Evolutionary conservation across 2,888 invertebrate species (phyloP).

Genomic region (Dynastes tityus): DNA sequence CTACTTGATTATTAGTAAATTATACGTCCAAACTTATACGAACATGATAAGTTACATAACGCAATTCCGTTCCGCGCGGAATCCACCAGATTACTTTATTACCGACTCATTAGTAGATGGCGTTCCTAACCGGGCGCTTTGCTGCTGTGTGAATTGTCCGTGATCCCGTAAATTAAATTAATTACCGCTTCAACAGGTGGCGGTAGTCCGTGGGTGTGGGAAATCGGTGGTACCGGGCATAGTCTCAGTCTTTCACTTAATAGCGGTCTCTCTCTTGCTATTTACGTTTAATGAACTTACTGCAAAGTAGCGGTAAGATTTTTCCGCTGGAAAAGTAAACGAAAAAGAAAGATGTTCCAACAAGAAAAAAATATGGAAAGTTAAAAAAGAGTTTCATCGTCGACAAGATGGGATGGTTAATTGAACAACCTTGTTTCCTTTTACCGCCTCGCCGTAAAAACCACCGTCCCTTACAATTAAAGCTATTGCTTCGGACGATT

Average conservation of each 20-base stretch:
- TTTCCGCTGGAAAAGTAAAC: constrained; percentile 40
- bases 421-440: constrained; percentile 65
- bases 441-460: constrained; percentile 55
- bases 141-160: constrained; percentile 54
- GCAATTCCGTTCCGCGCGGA: constrained; percentile 20
- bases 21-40: constrained; percentile 20
- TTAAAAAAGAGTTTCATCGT: constrained; percentile 63
- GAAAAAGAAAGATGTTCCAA: constrained; percentile 45
- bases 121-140: constrained; percentile 59
- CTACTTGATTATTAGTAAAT: constrained; percentile 26
- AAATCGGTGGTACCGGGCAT: constrained; percentile 39
- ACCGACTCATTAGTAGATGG: constrained; percentile 65
- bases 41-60: constrained; percentile 36
- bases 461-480: constrained; percentile 60
- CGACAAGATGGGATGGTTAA: constrained; percentile 63
- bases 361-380: constrained; percentile 59
- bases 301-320: constrained; percentile 54
- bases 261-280: constrained; percentile 20
- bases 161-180: constrained; percentile 68
- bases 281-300: constrained; percentile 31
- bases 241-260: constrained; percentile 29
- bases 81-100: constrained; percentile 64
- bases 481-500: constrained; percentile 60
- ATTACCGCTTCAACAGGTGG: constrained; percentile 68
- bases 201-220: constrained; percentile 54